A percentile compares a stretch with the other conserved stretches of the same genome.
These are phyloP conservation scores for Mamestra brassicae DNA, from an alignment of 2,888 invertebrate genomes.

Conservation along the genomic window DNA sequence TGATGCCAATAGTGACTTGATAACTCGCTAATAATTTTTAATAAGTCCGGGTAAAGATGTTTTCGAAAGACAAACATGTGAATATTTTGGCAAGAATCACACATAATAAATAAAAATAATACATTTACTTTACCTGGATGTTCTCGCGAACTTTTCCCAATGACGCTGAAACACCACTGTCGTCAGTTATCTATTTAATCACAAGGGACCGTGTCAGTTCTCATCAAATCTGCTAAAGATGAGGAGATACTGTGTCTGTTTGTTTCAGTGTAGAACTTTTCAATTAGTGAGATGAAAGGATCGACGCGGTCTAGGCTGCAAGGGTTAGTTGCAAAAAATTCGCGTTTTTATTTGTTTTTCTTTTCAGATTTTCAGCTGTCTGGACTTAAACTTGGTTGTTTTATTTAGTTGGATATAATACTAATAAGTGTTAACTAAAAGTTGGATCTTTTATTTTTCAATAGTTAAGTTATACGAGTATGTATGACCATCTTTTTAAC, in stretches of 20 bases:
- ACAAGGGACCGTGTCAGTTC: constrained; percentile 5
- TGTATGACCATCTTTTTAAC: not conserved
- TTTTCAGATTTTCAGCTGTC: constrained; percentile 10
- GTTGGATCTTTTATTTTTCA: not conserved
- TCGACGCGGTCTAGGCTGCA: constrained; percentile 10
- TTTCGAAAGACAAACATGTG: too few species aligned
- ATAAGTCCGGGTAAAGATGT: too few species aligned
- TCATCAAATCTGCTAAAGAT: constrained; percentile 50
- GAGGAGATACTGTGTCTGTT: constrained; percentile 42
- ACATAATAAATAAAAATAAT: not conserved
- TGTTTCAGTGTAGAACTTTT: constrained; percentile 51
- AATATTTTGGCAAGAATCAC: too few species aligned
- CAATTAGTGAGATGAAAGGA: constrained; percentile 61
- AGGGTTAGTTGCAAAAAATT: constrained; percentile 21
- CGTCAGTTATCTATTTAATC: constrained; percentile 21
- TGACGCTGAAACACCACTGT: not conserved
- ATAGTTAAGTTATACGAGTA: not conserved
- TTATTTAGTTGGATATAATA: not conserved
- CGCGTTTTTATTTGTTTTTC: constrained; percentile 24
- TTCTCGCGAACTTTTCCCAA: not conserved
- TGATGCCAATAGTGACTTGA: too few species aligned
- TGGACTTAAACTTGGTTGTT: constrained; percentile 13
- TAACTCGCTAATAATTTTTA: too few species aligned
- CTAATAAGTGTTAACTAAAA: not conserved
- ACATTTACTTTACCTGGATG: not conserved